Base-by-base conservation (phyloP, 2,888 invertebrate species). In the Sympetrum striolatum region DNA sequence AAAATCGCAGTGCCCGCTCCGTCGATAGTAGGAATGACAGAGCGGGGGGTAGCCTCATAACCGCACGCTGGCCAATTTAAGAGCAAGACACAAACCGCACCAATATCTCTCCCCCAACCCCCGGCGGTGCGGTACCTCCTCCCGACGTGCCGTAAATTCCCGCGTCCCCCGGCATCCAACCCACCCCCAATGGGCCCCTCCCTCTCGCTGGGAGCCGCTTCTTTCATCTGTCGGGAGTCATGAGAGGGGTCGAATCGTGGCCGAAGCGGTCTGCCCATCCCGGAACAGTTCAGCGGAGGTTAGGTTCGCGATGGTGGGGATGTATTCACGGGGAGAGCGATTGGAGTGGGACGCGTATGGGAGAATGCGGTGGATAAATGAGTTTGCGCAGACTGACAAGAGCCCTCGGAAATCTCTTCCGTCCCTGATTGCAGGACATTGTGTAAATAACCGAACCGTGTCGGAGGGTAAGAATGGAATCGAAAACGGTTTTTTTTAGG, bases 191-290 rank as follows among this genome's bases (percentile, higher is more conserved):
- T n/a, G 14, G 10, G 37, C 39, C n/a, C 37, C 86, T 86, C 31
- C 60, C 25, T 58, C 82, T 22, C 58, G 37, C 80, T 80, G 15
- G 80, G 35, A 37, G 80, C 31, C 81, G 81, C 25, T 82, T 60
- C 82, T 44, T 58, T 82, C 82, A 82, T 82, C 35, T 82, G 82
- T 82, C 82, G 82, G 58, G 35, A 82, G 82, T 82, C 82, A 82
- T 82, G 82, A 35, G 35, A 60, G 64, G 64, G 86, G 86, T 86
- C 86, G 86, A 64, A 64, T 86, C 86, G 86, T 86, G 86, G 60
- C 86, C 64, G 58, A 48, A 18, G 81, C 44, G 60, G 48, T 22
- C 82, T 53, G 58, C 48, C 86, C 64, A 86, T 86, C 60, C 64
- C 60, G 86, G 86, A 86, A 86, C 86, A 37, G 82, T 82, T 58